Percentiles rank a stretch among this genome's conserved stretches.
phyloP scores from a whole-genome alignment of 2,113 vertebrate genomes.

The Crypturellus undulatus region DNA sequence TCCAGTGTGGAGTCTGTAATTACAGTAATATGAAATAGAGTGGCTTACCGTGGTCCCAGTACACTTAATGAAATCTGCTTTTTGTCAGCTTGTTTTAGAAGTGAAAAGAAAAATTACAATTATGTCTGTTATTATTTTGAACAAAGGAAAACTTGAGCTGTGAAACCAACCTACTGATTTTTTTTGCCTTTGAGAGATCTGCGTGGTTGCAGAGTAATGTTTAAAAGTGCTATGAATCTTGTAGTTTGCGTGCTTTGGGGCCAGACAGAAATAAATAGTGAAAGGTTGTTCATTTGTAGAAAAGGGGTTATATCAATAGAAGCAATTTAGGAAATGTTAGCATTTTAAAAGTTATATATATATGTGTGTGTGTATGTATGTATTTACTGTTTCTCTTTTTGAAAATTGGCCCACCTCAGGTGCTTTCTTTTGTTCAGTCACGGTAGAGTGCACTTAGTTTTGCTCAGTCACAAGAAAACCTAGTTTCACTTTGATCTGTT shows the following conservation, averaged over 20 bases:
- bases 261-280: neutral
- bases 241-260: neutral
- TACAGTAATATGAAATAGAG: neutral
- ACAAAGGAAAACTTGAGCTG: neutral
- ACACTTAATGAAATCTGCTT: neutral
- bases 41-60: neutral
- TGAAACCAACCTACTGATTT: neutral
- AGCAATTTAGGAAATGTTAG: neutral
- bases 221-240: neutral
- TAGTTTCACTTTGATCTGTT: neutral
- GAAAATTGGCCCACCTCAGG: neutral
- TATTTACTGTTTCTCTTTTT: neutral
- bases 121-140: neutral
- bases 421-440: neutral
- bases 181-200: neutral
- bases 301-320: neutral
- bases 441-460: neutral
- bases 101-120: neutral
- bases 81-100: neutral
- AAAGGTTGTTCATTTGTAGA: neutral
- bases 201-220: neutral
- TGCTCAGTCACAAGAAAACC: neutral
- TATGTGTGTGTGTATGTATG: no score
- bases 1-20: neutral
- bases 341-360: neutral